phyloP scores from a whole-genome alignment of 2,888 invertebrate species.

The Lottia scabra region DNA sequence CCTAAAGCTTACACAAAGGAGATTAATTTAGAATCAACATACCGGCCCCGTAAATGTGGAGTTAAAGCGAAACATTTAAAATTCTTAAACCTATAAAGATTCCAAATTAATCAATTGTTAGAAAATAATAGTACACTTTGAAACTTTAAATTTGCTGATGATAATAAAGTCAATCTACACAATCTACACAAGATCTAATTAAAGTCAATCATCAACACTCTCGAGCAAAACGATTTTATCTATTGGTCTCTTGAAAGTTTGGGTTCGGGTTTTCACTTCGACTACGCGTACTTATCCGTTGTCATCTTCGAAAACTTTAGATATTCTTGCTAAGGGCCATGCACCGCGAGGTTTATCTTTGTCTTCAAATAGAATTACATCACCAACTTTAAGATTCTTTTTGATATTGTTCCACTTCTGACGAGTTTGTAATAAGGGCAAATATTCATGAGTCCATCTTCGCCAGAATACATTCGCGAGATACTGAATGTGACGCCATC shows the following conservation, averaged over 20 bases:
- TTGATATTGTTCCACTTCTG: constrained; percentile 12
- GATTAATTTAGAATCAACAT: too few relatives aligned
- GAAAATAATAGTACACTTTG: too few relatives aligned
- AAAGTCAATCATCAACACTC: not conserved
- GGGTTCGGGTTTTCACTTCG: not conserved
- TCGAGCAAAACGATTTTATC: not conserved
- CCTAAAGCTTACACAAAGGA: too few relatives aligned
- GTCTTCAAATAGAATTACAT: constrained; percentile 2
- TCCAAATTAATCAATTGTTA: too few relatives aligned
- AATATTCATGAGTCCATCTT: constrained; percentile 23
- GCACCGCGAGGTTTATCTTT: not conserved
- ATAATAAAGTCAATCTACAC: too few relatives aligned
- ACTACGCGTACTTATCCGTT: too few relatives aligned
- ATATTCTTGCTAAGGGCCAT: too few relatives aligned
- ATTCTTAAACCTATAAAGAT: too few relatives aligned
- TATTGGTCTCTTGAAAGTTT: not conserved
- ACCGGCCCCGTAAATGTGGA: too few relatives aligned
- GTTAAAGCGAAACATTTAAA: too few relatives aligned
- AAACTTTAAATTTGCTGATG: too few relatives aligned
- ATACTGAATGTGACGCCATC: not conserved
- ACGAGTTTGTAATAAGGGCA: constrained; percentile 21
- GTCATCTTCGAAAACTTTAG: not conserved
- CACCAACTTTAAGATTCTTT: not conserved
- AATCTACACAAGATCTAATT: too few relatives aligned
- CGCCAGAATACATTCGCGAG: not conserved